phyloP scores from a whole-genome alignment of 2,888 invertebrate species.

The Cylloceria caligata region DNA sequence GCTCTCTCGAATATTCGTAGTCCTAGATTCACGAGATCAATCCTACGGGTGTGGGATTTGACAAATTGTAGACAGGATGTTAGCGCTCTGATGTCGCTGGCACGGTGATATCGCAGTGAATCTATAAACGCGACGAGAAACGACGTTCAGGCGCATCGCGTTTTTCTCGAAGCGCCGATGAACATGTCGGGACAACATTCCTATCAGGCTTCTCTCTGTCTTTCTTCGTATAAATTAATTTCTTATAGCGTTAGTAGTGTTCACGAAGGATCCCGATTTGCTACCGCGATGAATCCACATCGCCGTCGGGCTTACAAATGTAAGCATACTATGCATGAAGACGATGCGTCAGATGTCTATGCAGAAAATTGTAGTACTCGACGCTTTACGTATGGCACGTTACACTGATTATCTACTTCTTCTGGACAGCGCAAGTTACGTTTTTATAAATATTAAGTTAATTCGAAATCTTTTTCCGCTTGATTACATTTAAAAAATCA shows the following conservation, averaged over 20 bases:
- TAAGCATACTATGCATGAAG: not conserved
- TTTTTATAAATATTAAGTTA: not conserved
- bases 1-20: not conserved
- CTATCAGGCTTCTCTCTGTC: conserved; percentile 32
- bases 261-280: conserved; percentile 22
- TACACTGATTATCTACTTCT: not conserved
- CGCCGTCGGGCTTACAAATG: conserved; percentile 24
- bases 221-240: conserved; percentile 45
- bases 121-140: conserved; percentile 2
- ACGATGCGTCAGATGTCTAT: conserved; percentile 17
- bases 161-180: conserved; percentile 54
- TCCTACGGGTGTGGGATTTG: not conserved
- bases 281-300: conserved; percentile 19
- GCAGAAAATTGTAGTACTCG: conserved; percentile 2
- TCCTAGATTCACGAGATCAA: conserved; percentile 16
- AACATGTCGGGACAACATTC: conserved; percentile 67
- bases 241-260: conserved; percentile 20
- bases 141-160: conserved; percentile 13
- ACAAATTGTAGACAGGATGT: conserved; percentile 20
- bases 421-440: not conserved
- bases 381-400: not conserved
- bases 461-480: not conserved
- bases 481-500: too few relatives aligned
- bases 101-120: not conserved
- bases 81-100: conserved; percentile 10